These are phyloP conservation scores for Parnassius smintheus DNA, from an alignment of 2,888 invertebrate genomes.

Conservation along the genomic window DNA sequence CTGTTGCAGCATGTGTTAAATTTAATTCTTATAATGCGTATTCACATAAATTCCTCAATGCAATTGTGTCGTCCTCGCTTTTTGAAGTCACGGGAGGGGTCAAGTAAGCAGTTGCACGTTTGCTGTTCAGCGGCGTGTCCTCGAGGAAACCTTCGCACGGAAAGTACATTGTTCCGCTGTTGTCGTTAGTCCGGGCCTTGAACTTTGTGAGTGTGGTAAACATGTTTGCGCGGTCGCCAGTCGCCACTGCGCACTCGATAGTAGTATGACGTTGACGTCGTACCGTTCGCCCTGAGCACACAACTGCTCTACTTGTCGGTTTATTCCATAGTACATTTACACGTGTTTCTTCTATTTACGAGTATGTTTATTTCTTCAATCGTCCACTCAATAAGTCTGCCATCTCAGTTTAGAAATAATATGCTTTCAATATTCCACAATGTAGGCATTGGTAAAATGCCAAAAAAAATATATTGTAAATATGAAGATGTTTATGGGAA, in stretches of 20 bases:
- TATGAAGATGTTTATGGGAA: too few species aligned
- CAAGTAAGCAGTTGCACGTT: conserved; percentile 26
- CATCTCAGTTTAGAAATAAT: neutral
- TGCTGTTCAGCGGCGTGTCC: conserved; percentile 38
- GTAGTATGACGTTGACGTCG: conserved; percentile 53
- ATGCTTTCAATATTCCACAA: neutral
- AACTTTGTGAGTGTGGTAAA: conserved; percentile 73
- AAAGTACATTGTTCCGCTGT: conserved; percentile 56
- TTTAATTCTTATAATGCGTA: neutral
- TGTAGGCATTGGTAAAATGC: neutral
- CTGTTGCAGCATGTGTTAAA: too few species aligned
- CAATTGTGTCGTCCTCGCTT: conserved; percentile 19
- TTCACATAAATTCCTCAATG: conserved; percentile 1
- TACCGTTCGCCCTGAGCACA: conserved; percentile 41
- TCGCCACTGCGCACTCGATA: conserved; percentile 67
- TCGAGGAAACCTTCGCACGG: conserved; percentile 48
- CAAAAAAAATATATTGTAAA: too few species aligned
- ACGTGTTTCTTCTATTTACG: conserved; percentile 42
- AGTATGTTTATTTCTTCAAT: conserved; percentile 17
- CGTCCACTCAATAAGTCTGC: neutral
- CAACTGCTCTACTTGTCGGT: conserved; percentile 33
- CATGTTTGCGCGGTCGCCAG: conserved; percentile 72
- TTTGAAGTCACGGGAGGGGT: conserved; percentile 18
- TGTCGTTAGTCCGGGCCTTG: conserved; percentile 68
- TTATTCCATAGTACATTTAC: conserved; percentile 54